Conservation (phyloP, 2,113 vertebrate species). For the Siphamia tubifer region DNA sequence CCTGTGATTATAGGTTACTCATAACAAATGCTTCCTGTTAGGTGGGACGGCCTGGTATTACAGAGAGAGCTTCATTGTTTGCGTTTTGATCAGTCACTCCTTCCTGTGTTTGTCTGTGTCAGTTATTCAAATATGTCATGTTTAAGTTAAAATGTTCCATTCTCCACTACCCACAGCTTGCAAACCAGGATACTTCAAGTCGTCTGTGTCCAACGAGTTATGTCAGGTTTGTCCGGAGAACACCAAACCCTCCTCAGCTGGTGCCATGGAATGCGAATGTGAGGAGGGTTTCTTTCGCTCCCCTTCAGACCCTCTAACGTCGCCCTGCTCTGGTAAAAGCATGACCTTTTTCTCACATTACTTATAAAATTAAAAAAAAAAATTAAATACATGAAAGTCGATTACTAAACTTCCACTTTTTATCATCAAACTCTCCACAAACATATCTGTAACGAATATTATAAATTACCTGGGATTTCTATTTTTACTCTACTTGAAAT, state of each 20-base stretch:
- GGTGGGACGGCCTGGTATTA: slow-evolving; percentile 33
- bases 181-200: slow-evolving; percentile 87
- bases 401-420: too few species aligned
- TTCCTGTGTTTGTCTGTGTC: slow-evolving; percentile 62
- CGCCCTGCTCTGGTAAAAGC: slow-evolving; percentile 87
- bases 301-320: slow-evolving; percentile 63
- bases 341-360: neutral
- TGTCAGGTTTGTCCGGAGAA: slow-evolving; percentile 85
- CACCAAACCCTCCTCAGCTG: slow-evolving; percentile 77
- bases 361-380: neutral
- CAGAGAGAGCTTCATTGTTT: slow-evolving; percentile 61
- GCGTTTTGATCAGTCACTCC: slow-evolving; percentile 51
- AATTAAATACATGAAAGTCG: too few species aligned
- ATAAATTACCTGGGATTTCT: too few species aligned
- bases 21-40: slow-evolving; percentile 69
- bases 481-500: too few species aligned
- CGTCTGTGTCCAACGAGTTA: slow-evolving; percentile 49
- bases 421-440: too few species aligned
- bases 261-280: slow-evolving; percentile 81
- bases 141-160: slow-evolving; percentile 33
- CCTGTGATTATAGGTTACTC: slow-evolving; percentile 66
- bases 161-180: slow-evolving; percentile 79
- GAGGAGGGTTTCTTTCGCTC: slow-evolving; percentile 87
- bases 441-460: too few species aligned
- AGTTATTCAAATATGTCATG: slow-evolving; percentile 16